Conservation (phyloP, 2,797 vertebrate species). For the Emydoidea blandingii region DNA sequence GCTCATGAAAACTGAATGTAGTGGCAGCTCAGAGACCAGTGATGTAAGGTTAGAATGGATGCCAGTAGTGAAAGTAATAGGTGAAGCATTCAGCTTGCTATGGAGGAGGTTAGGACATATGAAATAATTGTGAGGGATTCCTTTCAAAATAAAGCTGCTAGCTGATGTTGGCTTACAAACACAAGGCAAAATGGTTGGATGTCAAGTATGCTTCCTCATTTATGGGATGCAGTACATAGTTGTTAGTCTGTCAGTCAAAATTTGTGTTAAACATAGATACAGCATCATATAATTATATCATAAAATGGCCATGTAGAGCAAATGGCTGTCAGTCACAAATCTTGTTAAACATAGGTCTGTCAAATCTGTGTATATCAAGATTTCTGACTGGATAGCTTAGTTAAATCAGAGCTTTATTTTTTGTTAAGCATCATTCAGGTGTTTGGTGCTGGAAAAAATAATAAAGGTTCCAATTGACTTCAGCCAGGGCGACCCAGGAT, state of each 20-base stretch:
- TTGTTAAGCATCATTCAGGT: not conserved
- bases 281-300: not conserved
- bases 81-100: conserved; percentile 14
- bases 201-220: not conserved
- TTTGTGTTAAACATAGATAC: not conserved
- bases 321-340: not conserved
- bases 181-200: conserved; percentile 21
- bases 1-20: not conserved
- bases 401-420: not conserved
- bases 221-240: not conserved
- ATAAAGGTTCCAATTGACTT: not conserved
- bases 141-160: conserved; percentile 51
- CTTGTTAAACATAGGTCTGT: not conserved
- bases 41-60: conserved; percentile 12
- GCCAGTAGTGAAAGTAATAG: not conserved
- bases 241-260: not conserved
- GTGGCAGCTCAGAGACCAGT: not conserved
- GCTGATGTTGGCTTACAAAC: conserved; percentile 42
- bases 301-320: not conserved
- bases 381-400: fast-evolving
- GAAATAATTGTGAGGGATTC: conserved; percentile 38
- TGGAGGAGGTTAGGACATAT: not conserved
- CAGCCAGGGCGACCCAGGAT: not conserved
- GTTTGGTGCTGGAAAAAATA: not conserved
- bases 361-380: not conserved